Percentiles rank a stretch among this genome's conserved stretches.
These are phyloP conservation scores for Chrysomela aeneicollis DNA, from an alignment of 2,888 invertebrate genomes.

Conservation along the genomic window DNA sequence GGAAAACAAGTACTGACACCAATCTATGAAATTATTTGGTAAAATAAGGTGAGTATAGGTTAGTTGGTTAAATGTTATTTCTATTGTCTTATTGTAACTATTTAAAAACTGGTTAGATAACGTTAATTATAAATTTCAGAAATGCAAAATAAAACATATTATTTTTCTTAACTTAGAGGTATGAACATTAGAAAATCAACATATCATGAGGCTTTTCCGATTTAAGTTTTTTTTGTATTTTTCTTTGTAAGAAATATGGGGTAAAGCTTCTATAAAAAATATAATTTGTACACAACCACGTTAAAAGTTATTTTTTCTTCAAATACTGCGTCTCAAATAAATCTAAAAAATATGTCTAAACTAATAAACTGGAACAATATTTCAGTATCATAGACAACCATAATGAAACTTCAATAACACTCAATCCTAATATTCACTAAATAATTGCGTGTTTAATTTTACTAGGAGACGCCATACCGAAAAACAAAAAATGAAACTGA, in stretches of 20 bases:
- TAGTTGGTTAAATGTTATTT: constrained; percentile 19
- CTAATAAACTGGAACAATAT: neutral
- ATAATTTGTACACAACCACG: constrained; percentile 2
- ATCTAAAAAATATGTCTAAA: neutral
- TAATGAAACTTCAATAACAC: neutral
- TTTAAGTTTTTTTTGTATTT: neutral
- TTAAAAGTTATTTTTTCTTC: neutral
- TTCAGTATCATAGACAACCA: neutral
- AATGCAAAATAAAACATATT: constrained; percentile 11
- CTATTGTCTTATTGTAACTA: constrained; percentile 17
- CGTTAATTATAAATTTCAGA: constrained; percentile 14
- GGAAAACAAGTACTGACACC: neutral
- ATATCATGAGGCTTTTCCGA: neutral
- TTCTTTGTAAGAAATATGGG: neutral
- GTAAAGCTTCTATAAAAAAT: constrained; percentile 2
- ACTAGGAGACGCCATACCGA: neutral
- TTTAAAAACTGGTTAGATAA: constrained; percentile 20
- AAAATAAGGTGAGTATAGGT: constrained; percentile 12
- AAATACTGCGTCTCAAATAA: constrained; percentile 4
- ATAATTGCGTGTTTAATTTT: neutral
- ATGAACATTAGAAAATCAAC: neutral
- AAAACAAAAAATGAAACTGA: neutral
- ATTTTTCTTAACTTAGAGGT: neutral
- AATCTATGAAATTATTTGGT: constrained; percentile 3
- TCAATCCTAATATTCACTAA: neutral